phyloP scores from a whole-genome alignment of 2,113 vertebrate species.

The Motacilla tschutschensis region DNA sequence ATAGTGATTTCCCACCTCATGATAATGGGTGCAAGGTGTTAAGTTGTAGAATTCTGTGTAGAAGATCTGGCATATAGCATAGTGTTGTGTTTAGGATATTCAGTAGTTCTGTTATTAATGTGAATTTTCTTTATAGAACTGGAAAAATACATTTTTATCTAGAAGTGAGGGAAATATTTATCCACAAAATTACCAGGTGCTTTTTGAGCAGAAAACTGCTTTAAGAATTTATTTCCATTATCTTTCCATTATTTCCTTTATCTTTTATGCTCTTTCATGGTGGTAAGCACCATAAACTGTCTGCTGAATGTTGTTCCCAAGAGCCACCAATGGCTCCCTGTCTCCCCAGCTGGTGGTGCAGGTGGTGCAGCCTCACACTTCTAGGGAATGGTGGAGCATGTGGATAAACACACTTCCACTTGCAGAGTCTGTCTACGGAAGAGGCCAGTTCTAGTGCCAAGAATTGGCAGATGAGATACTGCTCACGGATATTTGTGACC shows the following conservation, averaged over 20 bases:
- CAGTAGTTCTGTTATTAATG: background rate
- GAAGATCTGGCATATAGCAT: background rate
- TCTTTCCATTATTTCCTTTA: background rate
- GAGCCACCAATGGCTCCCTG: background rate
- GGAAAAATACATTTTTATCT: background rate
- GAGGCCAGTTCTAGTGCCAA: background rate
- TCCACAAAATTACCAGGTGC: background rate
- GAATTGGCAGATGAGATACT: background rate
- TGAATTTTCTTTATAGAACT: background rate
- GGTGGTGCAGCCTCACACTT: background rate
- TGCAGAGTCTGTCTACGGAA: background rate
- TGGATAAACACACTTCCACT: background rate
- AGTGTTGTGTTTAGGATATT: background rate
- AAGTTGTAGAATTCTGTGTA: background rate
- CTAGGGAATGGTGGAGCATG: background rate
- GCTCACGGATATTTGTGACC: background rate
- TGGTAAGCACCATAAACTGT: background rate
- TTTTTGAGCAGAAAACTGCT: slow-evolving; percentile 10
- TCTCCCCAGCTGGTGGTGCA: background rate
- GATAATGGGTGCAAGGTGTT: background rate
- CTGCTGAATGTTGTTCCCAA: background rate
- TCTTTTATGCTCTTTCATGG: background rate
- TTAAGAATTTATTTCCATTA: background rate
- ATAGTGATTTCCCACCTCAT: background rate
- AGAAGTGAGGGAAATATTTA: background rate